phyloP scores from a whole-genome alignment of 2,888 invertebrate species.

The Tetragonisca angustula region DNA sequence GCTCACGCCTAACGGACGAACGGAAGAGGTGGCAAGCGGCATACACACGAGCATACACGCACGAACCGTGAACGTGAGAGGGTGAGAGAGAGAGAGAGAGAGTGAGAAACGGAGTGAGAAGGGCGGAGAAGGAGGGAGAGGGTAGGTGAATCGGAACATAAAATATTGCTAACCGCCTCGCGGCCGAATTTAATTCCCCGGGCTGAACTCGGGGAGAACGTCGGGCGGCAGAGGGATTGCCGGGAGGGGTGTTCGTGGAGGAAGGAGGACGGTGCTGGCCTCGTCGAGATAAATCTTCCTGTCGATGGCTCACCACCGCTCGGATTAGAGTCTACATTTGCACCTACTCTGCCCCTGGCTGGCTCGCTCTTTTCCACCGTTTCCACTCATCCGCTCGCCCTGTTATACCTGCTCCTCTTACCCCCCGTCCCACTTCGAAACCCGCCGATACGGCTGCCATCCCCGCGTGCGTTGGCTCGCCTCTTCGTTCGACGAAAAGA shows the following conservation, averaged over 20 bases:
- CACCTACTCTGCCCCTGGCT: conserved; percentile 73
- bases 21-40: neutral
- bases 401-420: conserved; percentile 13
- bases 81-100: neutral
- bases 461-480: conserved; percentile 19
- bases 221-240: conserved; percentile 60
- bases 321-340: conserved; percentile 83
- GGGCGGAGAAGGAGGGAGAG: neutral
- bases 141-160: conserved; percentile 61
- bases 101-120: neutral
- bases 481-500: conserved; percentile 58
- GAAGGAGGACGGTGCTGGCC: conserved; percentile 52
- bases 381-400: neutral
- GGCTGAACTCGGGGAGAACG: conserved; percentile 61
- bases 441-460: conserved; percentile 22
- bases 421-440: conserved; percentile 14
- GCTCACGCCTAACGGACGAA: conserved; percentile 8
- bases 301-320: conserved; percentile 82
- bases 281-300: conserved; percentile 81
- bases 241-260: conserved; percentile 49
- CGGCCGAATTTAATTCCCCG: conserved; percentile 74
- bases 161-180: conserved; percentile 72
- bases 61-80: neutral
- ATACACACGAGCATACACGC: neutral
- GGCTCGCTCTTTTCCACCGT: conserved; percentile 28